phyloP scores from a whole-genome alignment of 92 coral and sea anemone genomes.

The Parazoanthus atlanticus region DNA sequence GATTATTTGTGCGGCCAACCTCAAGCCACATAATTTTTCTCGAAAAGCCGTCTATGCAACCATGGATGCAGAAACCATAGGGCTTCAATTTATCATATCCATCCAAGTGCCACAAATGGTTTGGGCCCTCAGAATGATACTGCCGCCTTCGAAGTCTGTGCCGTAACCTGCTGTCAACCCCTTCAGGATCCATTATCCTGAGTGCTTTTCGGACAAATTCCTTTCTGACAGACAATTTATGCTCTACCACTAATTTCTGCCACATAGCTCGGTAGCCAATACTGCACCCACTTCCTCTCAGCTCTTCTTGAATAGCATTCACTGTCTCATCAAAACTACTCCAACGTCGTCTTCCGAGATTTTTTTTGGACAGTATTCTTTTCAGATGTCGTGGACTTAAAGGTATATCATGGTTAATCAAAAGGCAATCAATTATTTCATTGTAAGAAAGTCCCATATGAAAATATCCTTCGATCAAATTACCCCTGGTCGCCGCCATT shows the following conservation, averaged over 20 bases:
- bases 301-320: conserved; percentile 23
- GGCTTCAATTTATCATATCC: conserved; percentile 37
- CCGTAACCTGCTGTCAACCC: conserved; percentile 31
- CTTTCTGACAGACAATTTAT: conserved; percentile 30
- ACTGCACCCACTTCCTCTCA: conserved; percentile 29
- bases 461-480: conserved; percentile 45
- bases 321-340: conserved; percentile 21
- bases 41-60: conserved; percentile 29
- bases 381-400: conserved; percentile 42
- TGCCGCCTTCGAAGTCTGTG: conserved; percentile 39
- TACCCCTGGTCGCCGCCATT: conserved; percentile 16
- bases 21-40: conserved; percentile 38
- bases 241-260: not conserved
- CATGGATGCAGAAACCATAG: conserved; percentile 39
- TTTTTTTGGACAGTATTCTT: conserved; percentile 18
- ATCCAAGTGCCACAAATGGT: conserved; percentile 41
- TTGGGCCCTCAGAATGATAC: conserved; percentile 33
- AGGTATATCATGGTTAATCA: conserved; percentile 21
- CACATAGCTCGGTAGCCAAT: conserved; percentile 36
- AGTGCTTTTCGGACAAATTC: conserved; percentile 21
- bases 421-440: conserved; percentile 36
- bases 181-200: conserved; percentile 47
- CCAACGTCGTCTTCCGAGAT: conserved; percentile 37
- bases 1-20: conserved; percentile 26
- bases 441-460: conserved; percentile 47